Evolutionary conservation across 1,140 invertebrate genomes (phyloP), one percentile per base, ranked within the genome.

Genomic region (Drosophila punjabiensis): DNA sequence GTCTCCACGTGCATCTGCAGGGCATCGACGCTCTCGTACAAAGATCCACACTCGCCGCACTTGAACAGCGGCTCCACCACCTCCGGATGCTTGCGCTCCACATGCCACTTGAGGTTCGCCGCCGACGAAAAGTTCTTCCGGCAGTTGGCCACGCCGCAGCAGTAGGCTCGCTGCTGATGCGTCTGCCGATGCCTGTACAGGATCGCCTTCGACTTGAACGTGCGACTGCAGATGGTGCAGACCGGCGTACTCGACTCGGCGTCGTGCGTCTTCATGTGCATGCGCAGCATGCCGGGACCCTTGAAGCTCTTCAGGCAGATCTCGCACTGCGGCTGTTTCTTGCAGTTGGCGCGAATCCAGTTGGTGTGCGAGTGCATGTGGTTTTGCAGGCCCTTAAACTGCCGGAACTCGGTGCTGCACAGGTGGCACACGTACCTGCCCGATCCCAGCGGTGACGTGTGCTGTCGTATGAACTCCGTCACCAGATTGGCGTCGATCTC

Each of bases 261-360:
- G 70, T 95, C 94, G 92, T 95, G 95, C 1, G 94, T 95, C 8
- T 94, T 94, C 94, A 95, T 95, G 81, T 95, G 95, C 94, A 95
- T 94, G 73, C 94, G 94, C 30, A 95, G 76, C 94, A 95, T 95
- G 9, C 94, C 95, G 6, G 94, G 95, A 24, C 95, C 95, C 93
- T 95, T 93, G 62, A 93, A 93, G 92, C 94, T 95, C 82, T 94
- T 94, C 10, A 94, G 91, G 37, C 95, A 95, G 47, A 95, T 94
- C 24, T 93, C 93, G 80, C 95, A 95, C 87, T 94, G 94, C 2
- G 94, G 95, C 28, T 94, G 94, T 79, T 95, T 95, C 88, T 95
- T 95, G 81, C 95, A 95, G 63, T 95, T 95, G 3, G 95, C 95
- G 71, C 93, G 77, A 61, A 95, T 95, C 95, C 95, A 95, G 81